Evolutionary conservation across 2,113 vertebrate species (phyloP), one percentile per base, ranked within the genome.

Genomic region (Pithys albifrons): DNA sequence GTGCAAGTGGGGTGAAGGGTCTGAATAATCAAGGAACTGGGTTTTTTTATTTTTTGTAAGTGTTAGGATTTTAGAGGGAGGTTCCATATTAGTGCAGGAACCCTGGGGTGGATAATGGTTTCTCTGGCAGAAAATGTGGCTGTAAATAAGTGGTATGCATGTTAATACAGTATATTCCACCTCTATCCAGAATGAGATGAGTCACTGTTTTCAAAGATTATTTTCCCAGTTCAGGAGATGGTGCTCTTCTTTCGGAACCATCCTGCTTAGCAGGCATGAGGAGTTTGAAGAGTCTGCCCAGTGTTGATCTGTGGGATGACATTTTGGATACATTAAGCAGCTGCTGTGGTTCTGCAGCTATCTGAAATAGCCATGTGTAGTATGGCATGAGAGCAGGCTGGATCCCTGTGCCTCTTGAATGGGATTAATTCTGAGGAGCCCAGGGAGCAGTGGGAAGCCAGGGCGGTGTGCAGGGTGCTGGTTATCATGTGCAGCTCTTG

Each of bases 391-490:
- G 94, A 85, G 79, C 73, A 59, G 83, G 76, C 49, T 5, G n/a
- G 54, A 91, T 94, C 87, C 10, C 92, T 52, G 64, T 45, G 74
- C 69, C 93, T 48, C 72, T 31, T 48, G 67, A 23, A 28, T 27
- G 86, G 49, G 92, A 93, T 97, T 76, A 77, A 93, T 97, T 85
- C 95, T 93, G 75, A 41, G 72, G 92, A 87, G 94, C 80, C 79
- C 4, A 0, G 86, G 81, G 92, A 95, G 93, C 6, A 4, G 52
- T 89, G 94, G 91, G 92, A 43, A 95, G 89, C 87, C 27, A 27
- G 77, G 79, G 89, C 9, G 18, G 25, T 4, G 70, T 61, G 90
- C 10, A 16, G 46, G 89, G 89, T 65, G 6, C 84, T 91, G 96
- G 87, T 79, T 79, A 43, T 91, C 88, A 49, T 3, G 14, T 29